A percentile compares a stretch with the other conserved stretches of the same genome.
Evolutionary conservation across 2,888 invertebrate species (phyloP).

Genomic region (Drosophila falleni): DNA sequence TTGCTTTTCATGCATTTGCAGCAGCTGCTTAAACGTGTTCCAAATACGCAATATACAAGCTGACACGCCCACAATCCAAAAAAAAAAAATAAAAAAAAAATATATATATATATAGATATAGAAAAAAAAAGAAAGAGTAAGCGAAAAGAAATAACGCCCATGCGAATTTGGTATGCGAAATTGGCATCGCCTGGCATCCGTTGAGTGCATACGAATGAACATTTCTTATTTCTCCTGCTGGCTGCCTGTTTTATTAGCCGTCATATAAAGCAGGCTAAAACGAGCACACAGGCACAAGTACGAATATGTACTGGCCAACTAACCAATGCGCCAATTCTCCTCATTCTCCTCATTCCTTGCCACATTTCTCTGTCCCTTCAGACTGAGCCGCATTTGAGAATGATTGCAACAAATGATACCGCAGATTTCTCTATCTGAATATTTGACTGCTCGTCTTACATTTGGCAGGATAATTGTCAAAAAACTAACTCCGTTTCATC

Average conservation of each 20-base stretch:
- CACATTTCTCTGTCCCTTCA: background rate
- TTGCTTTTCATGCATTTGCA: constrained; percentile 72
- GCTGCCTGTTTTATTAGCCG: constrained; percentile 67
- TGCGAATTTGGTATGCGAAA: constrained; percentile 61
- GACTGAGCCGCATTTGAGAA: constrained; percentile 21
- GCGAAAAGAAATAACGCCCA: constrained; percentile 30
- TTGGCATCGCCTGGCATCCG: constrained; percentile 51
- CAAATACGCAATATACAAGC: constrained; percentile 72
- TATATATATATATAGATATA: no score
- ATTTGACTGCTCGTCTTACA: no score
- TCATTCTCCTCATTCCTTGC: background rate
- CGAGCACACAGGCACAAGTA: background rate
- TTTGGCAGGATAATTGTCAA: no score
- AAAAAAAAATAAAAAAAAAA: constrained; percentile 8
- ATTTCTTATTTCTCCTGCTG: constrained; percentile 31
- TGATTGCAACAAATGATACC: constrained; percentile 36
- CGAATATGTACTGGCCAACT: constrained; percentile 5
- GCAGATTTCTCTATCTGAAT: constrained; percentile 20
- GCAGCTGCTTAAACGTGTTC: constrained; percentile 77
- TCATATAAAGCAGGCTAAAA: constrained; percentile 65
- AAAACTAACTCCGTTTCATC: no score
- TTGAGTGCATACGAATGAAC: constrained; percentile 69
- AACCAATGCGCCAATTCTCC: no score
- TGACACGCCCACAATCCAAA: constrained; percentile 22
- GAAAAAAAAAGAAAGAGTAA: background rate